A percentile compares a stretch with the other conserved stretches of the same genome.
Conservation (phyloP, 2,797 vertebrate species). For the Pantherophis alleghaniensis region DNA sequence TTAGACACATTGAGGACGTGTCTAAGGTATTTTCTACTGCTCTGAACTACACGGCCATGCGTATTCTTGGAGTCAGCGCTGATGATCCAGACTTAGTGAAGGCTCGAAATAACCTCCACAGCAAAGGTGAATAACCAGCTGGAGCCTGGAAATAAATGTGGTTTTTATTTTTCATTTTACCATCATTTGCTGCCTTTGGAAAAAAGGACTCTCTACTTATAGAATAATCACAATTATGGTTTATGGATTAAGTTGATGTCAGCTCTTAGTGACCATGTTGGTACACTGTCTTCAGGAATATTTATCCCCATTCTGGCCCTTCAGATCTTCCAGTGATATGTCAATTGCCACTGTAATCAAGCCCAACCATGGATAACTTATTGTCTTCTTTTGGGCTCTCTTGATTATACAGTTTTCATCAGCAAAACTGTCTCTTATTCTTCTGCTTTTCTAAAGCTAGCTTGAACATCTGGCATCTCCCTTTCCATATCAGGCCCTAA, state of each 20-base stretch:
- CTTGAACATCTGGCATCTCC: not conserved
- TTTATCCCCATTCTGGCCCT: not conserved
- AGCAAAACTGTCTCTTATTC: not conserved
- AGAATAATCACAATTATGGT: fast-evolving
- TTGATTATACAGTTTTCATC: not conserved
- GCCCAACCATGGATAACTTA: not conserved
- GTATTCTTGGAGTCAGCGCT: constrained; percentile 87
- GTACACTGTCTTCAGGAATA: not conserved
- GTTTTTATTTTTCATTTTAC: not conserved
- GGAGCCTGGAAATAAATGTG: not conserved
- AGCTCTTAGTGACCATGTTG: not conserved
- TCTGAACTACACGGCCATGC: constrained; percentile 84
- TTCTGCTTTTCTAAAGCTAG: not conserved
- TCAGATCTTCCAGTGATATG: not conserved
- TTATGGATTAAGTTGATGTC: not conserved
- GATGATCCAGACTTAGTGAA: constrained; percentile 88
- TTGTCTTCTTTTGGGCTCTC: not conserved
- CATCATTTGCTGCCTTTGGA: not conserved
- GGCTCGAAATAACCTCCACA: constrained; percentile 88
- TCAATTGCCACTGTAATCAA: not conserved
- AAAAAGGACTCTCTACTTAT: not conserved
- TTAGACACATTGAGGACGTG: constrained; percentile 90
- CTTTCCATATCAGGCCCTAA: not conserved
- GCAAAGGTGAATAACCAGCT: constrained; percentile 80
- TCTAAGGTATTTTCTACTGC: constrained; percentile 92